Evolutionary conservation across 92 coral and sea anemone genomes (phyloP).

Genomic region (Actinernus sp.): DNA sequence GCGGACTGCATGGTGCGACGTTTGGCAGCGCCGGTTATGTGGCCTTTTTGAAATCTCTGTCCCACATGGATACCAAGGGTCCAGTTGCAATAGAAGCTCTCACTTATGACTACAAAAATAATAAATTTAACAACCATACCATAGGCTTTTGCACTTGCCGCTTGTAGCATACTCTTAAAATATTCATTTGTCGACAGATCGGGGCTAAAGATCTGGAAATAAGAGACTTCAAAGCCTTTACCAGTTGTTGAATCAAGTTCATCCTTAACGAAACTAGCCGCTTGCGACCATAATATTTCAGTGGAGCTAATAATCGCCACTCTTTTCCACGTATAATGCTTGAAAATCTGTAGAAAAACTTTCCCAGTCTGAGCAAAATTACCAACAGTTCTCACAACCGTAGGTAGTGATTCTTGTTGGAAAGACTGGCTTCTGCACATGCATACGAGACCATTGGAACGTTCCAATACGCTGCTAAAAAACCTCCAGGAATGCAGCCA

Average conservation of each 20-base stretch:
- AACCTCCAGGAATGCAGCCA: constrained; percentile 75
- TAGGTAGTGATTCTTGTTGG: constrained; percentile 66
- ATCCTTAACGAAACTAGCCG: constrained; percentile 56
- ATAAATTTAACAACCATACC: too few species aligned
- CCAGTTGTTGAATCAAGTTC: constrained; percentile 29
- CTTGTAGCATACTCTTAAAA: constrained; percentile 48
- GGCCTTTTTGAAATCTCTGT: too few species aligned
- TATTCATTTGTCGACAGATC: constrained; percentile 39
- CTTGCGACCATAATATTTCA: constrained; percentile 74
- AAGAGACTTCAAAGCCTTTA: constrained; percentile 43
- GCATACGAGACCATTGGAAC: constrained; percentile 82
- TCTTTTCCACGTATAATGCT: constrained; percentile 64
- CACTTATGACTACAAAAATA: too few species aligned
- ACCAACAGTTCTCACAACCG: constrained; percentile 84
- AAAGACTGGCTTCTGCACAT: constrained; percentile 64
- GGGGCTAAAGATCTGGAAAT: constrained; percentile 64
- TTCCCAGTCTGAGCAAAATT: constrained; percentile 54
- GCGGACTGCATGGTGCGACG: too few species aligned
- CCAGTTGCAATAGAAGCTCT: too few species aligned
- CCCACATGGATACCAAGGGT: too few species aligned
- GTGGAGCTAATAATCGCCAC: constrained; percentile 76
- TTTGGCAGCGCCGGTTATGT: too few species aligned
- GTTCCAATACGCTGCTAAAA: constrained; percentile 79
- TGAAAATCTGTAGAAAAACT: constrained; percentile 55
- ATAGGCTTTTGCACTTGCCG: constrained; percentile 70